phyloP scores from a whole-genome alignment of 2,888 invertebrate species.

The Heliconius sara region DNA sequence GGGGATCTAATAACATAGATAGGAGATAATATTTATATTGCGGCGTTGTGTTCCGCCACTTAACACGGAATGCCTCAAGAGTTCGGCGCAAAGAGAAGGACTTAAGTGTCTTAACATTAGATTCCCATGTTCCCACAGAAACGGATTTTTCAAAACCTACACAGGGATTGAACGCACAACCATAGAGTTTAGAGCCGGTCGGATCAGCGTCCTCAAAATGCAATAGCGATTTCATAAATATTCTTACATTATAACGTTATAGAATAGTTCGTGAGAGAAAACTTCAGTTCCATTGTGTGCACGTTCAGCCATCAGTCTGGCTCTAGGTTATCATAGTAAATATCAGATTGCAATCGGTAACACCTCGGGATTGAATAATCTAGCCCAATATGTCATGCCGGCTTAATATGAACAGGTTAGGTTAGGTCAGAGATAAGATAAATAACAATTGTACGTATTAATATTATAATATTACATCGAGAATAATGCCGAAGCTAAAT shows the following conservation, averaged over 20 bases:
- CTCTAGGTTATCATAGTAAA: conserved; percentile 31
- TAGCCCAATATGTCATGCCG: conserved; percentile 23
- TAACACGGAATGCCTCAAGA: too few species aligned
- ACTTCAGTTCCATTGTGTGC: conserved; percentile 4
- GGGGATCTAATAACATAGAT: conserved; percentile 2
- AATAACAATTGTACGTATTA: conserved; percentile 26
- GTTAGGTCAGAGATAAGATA: conserved; percentile 37
- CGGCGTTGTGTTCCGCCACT: too few species aligned
- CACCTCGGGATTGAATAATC: conserved; percentile 43
- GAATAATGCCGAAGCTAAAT: not conserved
- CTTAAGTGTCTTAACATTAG: too few species aligned
- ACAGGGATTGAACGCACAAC: not conserved
- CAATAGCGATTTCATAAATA: conserved; percentile 12
- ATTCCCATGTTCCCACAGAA: too few species aligned
- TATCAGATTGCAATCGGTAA: conserved; percentile 34
- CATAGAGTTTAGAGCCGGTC: not conserved
- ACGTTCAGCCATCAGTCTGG: conserved; percentile 28
- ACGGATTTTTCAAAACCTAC: too few species aligned
- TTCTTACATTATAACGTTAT: conserved; percentile 6
- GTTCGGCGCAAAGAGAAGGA: too few species aligned
- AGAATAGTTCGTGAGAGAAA: conserved; percentile 19
- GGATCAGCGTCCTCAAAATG: not conserved
- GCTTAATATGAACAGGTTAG: conserved; percentile 28
- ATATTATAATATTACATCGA: conserved; percentile 13
- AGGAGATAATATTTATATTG: not conserved